These are phyloP conservation scores for Halichoerus grypus DNA, from an alignment of 2,113 vertebrate species.

Conservation along the genomic window DNA sequence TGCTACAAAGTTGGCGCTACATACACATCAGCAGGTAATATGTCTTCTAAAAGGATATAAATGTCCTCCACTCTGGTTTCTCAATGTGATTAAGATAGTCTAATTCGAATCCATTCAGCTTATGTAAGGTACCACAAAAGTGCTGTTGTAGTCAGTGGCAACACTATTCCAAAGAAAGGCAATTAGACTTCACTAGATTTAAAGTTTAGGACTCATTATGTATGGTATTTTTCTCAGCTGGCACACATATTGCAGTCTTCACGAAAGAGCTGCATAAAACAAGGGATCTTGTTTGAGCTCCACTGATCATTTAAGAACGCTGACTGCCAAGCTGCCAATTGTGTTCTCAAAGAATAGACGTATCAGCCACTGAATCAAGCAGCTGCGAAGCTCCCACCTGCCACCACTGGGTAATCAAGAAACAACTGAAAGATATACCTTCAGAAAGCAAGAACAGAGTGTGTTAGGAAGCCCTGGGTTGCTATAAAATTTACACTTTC, in stretches of 20 bases:
- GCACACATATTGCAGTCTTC: slow-evolving; percentile 41
- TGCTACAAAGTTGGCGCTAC: not conserved
- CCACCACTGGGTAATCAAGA: slow-evolving; percentile 61
- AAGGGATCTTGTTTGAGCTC: slow-evolving; percentile 57
- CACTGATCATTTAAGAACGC: slow-evolving; percentile 65
- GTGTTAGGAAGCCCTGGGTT: not conserved
- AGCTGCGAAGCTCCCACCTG: slow-evolving; percentile 48
- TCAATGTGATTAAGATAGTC: not conserved
- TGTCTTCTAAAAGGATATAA: not conserved
- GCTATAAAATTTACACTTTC: not conserved
- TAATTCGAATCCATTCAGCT: slow-evolving; percentile 1
- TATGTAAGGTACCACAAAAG: not conserved
- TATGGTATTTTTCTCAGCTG: slow-evolving; percentile 55
- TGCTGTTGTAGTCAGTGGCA: not conserved
- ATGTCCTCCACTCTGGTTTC: not conserved
- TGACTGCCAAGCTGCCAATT: slow-evolving; percentile 49
- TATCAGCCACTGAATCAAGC: slow-evolving; percentile 49
- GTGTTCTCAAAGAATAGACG: slow-evolving; percentile 57
- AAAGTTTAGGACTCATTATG: slow-evolving; percentile 55
- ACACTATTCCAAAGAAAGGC: slow-evolving; percentile 49
- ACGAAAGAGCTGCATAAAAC: slow-evolving; percentile 37
- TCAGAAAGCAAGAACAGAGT: slow-evolving; percentile 47
- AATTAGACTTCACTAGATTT: slow-evolving; percentile 32
- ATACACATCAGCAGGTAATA: not conserved
- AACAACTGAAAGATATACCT: slow-evolving; percentile 73